These are phyloP conservation scores for Melanostoma scalare DNA, from an alignment of 2,888 invertebrate genomes.

Conservation along the genomic window DNA sequence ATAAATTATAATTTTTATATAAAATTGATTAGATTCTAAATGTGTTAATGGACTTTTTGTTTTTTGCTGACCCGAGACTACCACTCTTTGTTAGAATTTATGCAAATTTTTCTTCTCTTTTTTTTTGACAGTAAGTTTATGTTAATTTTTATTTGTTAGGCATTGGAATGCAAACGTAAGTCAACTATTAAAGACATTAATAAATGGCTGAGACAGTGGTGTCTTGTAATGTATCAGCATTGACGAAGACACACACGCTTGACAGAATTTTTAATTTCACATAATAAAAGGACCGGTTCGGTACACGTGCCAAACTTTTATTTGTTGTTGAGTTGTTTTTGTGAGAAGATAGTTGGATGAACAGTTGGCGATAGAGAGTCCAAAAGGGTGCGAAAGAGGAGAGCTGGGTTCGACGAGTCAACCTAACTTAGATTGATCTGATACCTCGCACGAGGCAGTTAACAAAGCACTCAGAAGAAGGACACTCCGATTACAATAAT, in stretches of 20 bases:
- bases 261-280: background rate
- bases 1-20: constrained; percentile 42
- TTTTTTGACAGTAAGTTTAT: background rate
- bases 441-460: too few species aligned
- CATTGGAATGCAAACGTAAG: background rate
- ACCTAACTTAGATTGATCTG: too few species aligned
- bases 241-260: background rate
- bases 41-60: constrained; percentile 22
- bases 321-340: too few species aligned
- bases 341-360: too few species aligned
- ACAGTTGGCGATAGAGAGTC: too few species aligned
- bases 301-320: background rate
- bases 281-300: background rate
- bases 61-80: constrained; percentile 5
- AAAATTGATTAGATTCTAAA: constrained; percentile 32
- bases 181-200: background rate
- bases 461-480: too few species aligned
- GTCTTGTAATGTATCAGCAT: too few species aligned
- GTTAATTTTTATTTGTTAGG: background rate
- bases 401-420: too few species aligned
- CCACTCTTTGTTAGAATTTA: constrained; percentile 9
- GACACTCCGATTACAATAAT: too few species aligned
- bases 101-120: background rate
- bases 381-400: too few species aligned
- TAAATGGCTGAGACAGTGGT: background rate